These are phyloP conservation scores for Megaceryle maxima DNA, from an alignment of 2,113 vertebrate species.

Conservation along the genomic window DNA sequence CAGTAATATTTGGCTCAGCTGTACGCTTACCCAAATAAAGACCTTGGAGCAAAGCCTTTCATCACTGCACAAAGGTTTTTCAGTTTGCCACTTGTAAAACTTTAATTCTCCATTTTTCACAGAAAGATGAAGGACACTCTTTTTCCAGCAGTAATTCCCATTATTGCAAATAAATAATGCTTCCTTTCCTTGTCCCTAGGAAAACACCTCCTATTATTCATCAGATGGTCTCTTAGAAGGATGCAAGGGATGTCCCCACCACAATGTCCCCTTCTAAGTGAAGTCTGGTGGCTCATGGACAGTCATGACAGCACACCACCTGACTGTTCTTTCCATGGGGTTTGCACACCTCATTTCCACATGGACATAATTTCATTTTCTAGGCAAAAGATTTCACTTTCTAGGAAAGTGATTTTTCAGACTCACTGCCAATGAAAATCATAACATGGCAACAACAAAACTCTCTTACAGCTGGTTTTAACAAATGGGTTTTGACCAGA, in stretches of 20 bases:
- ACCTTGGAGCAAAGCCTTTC: conserved; percentile 6
- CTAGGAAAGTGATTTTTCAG: not conserved
- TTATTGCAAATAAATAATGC: not conserved
- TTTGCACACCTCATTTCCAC: not conserved
- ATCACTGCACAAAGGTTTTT: not conserved
- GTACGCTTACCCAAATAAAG: not conserved
- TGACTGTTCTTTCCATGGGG: not conserved
- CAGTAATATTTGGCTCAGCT: not conserved
- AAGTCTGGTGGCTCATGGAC: not conserved
- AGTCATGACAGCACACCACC: not conserved
- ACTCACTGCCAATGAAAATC: not conserved
- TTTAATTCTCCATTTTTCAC: not conserved
- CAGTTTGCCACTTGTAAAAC: not conserved
- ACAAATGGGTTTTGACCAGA: not conserved
- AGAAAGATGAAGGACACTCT: not conserved
- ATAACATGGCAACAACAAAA: not conserved
- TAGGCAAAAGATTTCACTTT: not conserved
- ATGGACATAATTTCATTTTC: not conserved
- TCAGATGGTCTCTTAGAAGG: not conserved
- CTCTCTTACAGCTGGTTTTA: not conserved
- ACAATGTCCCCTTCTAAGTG: not conserved
- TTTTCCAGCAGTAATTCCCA: not conserved
- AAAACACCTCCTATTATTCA: not conserved
- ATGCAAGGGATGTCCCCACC: not conserved
- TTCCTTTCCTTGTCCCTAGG: not conserved